Evolutionary conservation across 2,888 invertebrate species (phyloP), one percentile per base, ranked within the genome.

Genomic region (Itoplectis maculator): DNA sequence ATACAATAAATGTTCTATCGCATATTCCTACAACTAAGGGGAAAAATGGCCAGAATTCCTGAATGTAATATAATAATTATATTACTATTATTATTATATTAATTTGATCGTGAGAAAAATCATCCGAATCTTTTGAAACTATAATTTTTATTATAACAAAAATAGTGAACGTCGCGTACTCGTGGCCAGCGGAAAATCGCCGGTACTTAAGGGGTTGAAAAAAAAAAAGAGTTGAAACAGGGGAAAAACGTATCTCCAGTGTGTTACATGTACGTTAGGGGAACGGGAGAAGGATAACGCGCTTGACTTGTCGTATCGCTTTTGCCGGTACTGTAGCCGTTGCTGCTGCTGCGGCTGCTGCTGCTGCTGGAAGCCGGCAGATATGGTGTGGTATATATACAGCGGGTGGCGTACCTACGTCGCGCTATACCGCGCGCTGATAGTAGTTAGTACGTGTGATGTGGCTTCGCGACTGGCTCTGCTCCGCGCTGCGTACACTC

Each of bases 401-500:
- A n/a, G n/a, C n/a, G 47, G 13, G 13, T 35, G 8, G 56, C 56
- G 56, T 59, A 59, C 56, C 35, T 59, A 59, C 56, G 45, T 74
- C 37, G 69, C 51, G 68, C 51, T 69, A 42, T 56, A 70, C 70
- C 72, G 5, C n/a, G n/a, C n/a, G 45, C 20, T 18, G 56, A 68
- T 69, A 49, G 61, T 59, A 68, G 49, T 69, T 61, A 69, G 59
- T 47, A 45, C 59, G 69, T 59, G 40, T 72, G 45, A 59, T 75
- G 66, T 56, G 37, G 61, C 49, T 23, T 61, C 49, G 63, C 47
- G 72, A 51, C 65, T 29, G 37, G 54, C 29, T 51, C 76, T 72
- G 69, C 23, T 72, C 40, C 61, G 70, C 68, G 37, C 51, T 51
- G 20, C 29, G n/a, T n/a, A n/a, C 81, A 83, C 84, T 56, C 56